Evolutionary conservation across 1,140 invertebrate species (phyloP), one percentile per base, ranked within the genome.

Genomic region (Macrosteles quadrilineatus): DNA sequence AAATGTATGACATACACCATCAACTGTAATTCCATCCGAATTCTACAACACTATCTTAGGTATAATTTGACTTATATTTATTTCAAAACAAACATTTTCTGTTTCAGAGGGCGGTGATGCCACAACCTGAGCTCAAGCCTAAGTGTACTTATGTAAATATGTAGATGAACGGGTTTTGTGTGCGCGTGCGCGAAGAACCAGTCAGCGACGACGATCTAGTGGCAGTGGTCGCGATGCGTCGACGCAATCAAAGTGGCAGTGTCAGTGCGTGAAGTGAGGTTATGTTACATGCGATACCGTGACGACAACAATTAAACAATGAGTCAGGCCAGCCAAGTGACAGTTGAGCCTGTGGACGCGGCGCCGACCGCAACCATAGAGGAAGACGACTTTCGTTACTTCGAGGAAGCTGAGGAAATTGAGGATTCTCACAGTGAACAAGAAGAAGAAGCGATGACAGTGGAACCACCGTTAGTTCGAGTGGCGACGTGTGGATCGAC

Each of bases 291-390:
- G 29, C 25, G 17, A 1, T 1, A 11, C 31, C 1, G 29, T 29
- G 2, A 32, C 30, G 30, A 9, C 11, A 30, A 43, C 29, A 31
- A 66, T 66, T 6, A 36, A 19, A 1, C 32, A 30, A 12, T 12
- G 12, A 9, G 62, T 64, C n/a, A n/a, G 36, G 36, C 62, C 62
- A 23, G 36, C 17, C 29, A 43, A 3, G 27, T 36, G n/a, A 9
- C 62, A 2, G 2, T 53, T 4, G 12, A 40, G 67, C 17, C 19
- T 31, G 59, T 30, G 4, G 32, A 30, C n/a, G 32, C 65, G 50
- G 70, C 65, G 50, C 70, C 70, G 14, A 71, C 70, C 14, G 70
- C 70, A 14, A 67, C 70, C 12, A 71, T 71, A 23, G 68, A 69
- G 43, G 70, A 71, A 29, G n/a, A n/a, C n/a, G 70, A 71, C 36